Percentiles rank a stretch among this genome's conserved stretches.
Evolutionary conservation across 1,140 invertebrate species (phyloP).

Genomic region (Camponotus floridanus): DNA sequence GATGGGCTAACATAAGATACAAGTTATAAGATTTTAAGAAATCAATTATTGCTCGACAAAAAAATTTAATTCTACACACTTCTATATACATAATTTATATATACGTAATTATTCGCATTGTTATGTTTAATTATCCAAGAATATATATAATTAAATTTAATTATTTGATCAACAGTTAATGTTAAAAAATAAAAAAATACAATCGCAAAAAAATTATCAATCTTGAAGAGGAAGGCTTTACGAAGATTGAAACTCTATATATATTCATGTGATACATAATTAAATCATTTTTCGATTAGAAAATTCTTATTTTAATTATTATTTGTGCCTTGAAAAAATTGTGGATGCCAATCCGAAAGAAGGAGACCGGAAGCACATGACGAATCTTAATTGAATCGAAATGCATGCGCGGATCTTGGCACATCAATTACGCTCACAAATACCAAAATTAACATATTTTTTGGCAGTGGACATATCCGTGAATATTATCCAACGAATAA

Average conservation of each 20-base stretch:
- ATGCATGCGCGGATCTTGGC: conserved; percentile 1
- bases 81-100: background rate
- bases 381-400: conserved; percentile 47
- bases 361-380: background rate
- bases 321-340: background rate
- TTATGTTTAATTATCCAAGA: background rate
- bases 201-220: background rate
- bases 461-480: background rate
- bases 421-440: background rate
- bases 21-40: background rate
- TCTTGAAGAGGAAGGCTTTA: background rate
- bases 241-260: background rate
- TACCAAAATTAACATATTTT: conserved; percentile 27
- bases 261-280: background rate
- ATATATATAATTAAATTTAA: background rate
- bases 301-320: conserved; percentile 13
- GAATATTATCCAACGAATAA: background rate
- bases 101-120: background rate
- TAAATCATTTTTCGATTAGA: background rate
- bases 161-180: background rate
- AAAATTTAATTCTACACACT: background rate
- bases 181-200: background rate
- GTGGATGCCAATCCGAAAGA: background rate
- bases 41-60: background rate
- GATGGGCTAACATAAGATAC: conserved; percentile 5